A percentile compares a stretch with the other conserved stretches of the same genome.
phyloP scores from a whole-genome alignment of 2,113 vertebrate genomes.

The Halichoeres trimaculatus region DNA sequence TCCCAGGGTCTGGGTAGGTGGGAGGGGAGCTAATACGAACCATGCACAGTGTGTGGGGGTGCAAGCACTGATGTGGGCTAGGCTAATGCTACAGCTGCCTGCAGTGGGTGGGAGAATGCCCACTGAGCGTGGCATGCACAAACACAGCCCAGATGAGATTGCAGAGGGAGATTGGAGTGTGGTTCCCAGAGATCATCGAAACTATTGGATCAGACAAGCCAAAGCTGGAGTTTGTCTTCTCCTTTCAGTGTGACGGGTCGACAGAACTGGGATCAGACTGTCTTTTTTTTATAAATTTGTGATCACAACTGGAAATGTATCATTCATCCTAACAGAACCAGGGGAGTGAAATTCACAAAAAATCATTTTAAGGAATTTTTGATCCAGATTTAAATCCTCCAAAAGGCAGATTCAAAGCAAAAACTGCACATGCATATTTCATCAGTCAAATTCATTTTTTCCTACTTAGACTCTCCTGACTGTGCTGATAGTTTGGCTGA shows the following conservation, averaged over 20 bases:
- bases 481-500: conserved; percentile 17
- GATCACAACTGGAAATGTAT: conserved; percentile 29
- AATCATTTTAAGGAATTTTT: conserved; percentile 4
- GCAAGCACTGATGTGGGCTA: conserved; percentile 72
- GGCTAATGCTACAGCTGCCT: conserved; percentile 67
- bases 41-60: conserved; percentile 63
- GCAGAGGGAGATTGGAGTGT: conserved; percentile 47
- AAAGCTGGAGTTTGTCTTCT: conserved; percentile 8
- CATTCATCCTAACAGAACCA: conserved; percentile 13
- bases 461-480: conserved; percentile 21
- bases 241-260: conserved; percentile 18
- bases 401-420: conserved; percentile 31
- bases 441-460: conserved; percentile 13
- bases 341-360: not conserved
- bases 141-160: conserved; percentile 67
- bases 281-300: conserved; percentile 38
- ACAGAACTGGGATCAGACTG: conserved; percentile 25
- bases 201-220: conserved; percentile 53
- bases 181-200: conserved; percentile 49
- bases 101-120: conserved; percentile 73
- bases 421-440: conserved; percentile 32
- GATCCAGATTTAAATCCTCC: conserved; percentile 16
- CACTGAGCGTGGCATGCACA: conserved; percentile 72
- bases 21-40: conserved; percentile 73
- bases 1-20: conserved; percentile 50